These are phyloP conservation scores for Drosophila borborema DNA, from an alignment of 2,888 invertebrate genomes.

Conservation along the genomic window DNA sequence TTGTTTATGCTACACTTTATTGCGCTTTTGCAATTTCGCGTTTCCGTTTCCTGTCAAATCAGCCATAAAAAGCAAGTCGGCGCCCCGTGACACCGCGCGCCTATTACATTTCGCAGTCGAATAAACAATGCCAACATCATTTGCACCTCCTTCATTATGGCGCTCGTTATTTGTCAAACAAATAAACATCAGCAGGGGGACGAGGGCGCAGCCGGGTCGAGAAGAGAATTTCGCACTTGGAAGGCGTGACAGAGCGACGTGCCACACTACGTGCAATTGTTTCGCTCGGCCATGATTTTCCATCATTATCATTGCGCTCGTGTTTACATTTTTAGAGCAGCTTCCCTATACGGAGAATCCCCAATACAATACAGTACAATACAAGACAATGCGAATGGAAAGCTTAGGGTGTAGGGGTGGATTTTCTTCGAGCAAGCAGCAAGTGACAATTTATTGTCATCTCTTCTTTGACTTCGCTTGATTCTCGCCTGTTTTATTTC, in stretches of 20 bases:
- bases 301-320: conserved; percentile 76
- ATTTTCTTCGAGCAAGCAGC: conserved; percentile 28
- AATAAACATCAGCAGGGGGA: conserved; percentile 65
- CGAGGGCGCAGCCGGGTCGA: background rate
- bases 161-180: conserved; percentile 81
- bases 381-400: background rate
- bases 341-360: conserved; percentile 31
- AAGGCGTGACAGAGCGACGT: conserved; percentile 46
- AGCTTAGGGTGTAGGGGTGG: background rate
- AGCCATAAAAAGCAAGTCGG: conserved; percentile 76
- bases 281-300: conserved; percentile 71
- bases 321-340: conserved; percentile 72
- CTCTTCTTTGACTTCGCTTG: conserved; percentile 54
- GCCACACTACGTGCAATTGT: conserved; percentile 73
- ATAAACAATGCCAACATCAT: conserved; percentile 82
- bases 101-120: conserved; percentile 81
- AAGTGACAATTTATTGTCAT: conserved; percentile 81
- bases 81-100: conserved; percentile 68
- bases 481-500: conserved; percentile 56
- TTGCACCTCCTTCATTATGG: conserved; percentile 82
- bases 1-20: conserved; percentile 81
- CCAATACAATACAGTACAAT: conserved; percentile 18
- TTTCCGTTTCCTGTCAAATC: conserved; percentile 81
- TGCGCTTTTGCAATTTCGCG: conserved; percentile 81
- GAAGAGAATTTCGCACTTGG: conserved; percentile 2